Evolutionary conservation across 1,140 invertebrate genomes (phyloP).

Genomic region (Micrasema minimum): DNA sequence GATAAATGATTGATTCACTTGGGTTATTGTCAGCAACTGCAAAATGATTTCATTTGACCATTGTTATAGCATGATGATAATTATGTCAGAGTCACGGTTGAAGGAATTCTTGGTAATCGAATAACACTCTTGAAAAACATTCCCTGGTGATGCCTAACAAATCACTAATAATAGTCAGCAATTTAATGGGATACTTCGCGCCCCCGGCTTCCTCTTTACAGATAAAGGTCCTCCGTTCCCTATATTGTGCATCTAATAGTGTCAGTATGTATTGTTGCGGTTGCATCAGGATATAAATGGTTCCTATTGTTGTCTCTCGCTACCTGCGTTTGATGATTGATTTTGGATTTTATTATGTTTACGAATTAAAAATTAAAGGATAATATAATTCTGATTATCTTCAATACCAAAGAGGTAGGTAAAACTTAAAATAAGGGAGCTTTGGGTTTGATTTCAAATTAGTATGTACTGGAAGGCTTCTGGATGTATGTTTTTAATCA

Average conservation of each 20-base stretch:
- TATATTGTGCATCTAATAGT: neutral
- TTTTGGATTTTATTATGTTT: neutral
- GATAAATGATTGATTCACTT: too few species aligned
- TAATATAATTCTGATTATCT: neutral
- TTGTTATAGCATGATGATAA: conserved; percentile 2
- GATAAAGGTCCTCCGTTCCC: conserved; percentile 1
- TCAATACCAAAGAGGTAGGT: too few species aligned
- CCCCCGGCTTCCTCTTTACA: conserved; percentile 4
- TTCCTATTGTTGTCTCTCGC: conserved; percentile 24
- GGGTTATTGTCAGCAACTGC: neutral
- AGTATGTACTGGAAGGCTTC: too few species aligned
- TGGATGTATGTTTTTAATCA: too few species aligned
- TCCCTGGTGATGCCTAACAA: conserved; percentile 41
- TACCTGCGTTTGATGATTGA: conserved; percentile 32
- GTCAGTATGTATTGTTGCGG: conserved; percentile 28
- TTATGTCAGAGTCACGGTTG: conserved; percentile 6
- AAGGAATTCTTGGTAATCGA: conserved; percentile 15
- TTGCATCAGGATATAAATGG: conserved; percentile 25
- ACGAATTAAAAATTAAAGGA: neutral
- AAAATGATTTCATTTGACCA: neutral
- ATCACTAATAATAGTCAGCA: conserved; percentile 49
- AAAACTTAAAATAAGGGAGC: too few species aligned
- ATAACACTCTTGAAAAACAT: conserved; percentile 7
- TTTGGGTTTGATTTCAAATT: too few species aligned
- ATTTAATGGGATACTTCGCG: conserved; percentile 9